Base-by-base conservation (phyloP, 2,113 vertebrate genomes). In the Serilophus lunatus region DNA sequence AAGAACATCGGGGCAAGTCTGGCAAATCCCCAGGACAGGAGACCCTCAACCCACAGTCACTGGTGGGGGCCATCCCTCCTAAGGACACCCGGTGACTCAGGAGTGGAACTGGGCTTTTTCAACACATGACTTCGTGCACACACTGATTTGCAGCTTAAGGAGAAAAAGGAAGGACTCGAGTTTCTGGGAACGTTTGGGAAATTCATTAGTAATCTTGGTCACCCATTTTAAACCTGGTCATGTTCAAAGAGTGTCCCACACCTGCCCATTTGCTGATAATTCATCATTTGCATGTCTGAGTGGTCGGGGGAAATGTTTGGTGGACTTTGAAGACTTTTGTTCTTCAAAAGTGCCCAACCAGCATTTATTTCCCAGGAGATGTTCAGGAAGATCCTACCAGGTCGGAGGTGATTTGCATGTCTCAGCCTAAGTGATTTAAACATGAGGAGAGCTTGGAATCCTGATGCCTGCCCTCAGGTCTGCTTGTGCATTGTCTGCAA, bases 361-460 rank as follows among this genome's bases (percentile, higher is more conserved):
- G 53, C 7, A 4, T 61, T 76, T 72, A 50, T 70, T 93, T 94
- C 76, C 63, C 94, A 77, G 82, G 75, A 91, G 64, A 90, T 74
- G 71, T 5, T 35, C 42, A 18, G 40, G 63, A 10, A 65, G 90
- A 90, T 31, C 10, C 44, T 91, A 38, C 5, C 44, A 18, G 33
- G 4, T 26, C 28, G 4, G 87, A 53, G 59, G 24, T 16, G 49
- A 77, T 97, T 96, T 97, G 56, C 86, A 42, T 95, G 94, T 97
- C 93, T 95, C 66, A 82, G 57, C 38, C 61, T n/a, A 23, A 13
- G 29, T 40, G n/a, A 70, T 66, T 91, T 44, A 78, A 86, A 54
- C 72, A 10, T 22, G 2, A 54, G 47, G 50, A 76, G 61, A 42
- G 74, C 5, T 2, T 56, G 36, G 44, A 50, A 38, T 1, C 35